Evolutionary conservation across 2,888 invertebrate genomes (phyloP), one percentile per base, ranked within the genome.

Genomic region (Temnothorax unifasciatus): DNA sequence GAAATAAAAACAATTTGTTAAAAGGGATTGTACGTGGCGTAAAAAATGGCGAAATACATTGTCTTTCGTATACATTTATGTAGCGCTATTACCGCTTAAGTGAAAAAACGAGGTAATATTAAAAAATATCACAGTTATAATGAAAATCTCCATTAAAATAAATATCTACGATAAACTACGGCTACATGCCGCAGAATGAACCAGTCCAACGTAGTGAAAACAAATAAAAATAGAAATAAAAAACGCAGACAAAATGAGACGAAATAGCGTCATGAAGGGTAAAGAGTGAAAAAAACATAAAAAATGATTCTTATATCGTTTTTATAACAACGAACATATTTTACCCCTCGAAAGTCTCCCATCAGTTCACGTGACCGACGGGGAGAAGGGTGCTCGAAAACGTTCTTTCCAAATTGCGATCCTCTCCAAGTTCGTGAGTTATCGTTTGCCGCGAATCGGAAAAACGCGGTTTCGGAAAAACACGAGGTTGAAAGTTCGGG

Each of bases 251-350:
- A 34, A 63, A 47, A 59, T 29, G n/a, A 21, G 0, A 15, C 18
- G 38, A 11, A 75, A 76, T 54, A 41, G 38, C 68, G 18, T 18
- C 13, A 54, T 41, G 41, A 29, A 68, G 21, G n/a, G 13, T 29
- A 66, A 54, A 66, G 25, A 41, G 9, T 8, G 13, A 8, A 29
- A 68, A 63, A 68, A 77, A n/a, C 13, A 25, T 44, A 41, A 77
- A 68, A 68, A 68, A 68, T 77, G 77, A 21, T 54, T 41, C 68
- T 68, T 77, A 54, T 54, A 41, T 66, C 25, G n/a, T 54, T 68
- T 77, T 41, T 52, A 41, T 38, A 38, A 54, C 41, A 66, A 64
- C 38, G 18, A 77, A 54, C 25, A 18, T 68, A n/a, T 54, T 57
- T 68, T 44, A 21, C 9, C 41, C 41, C 1, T 18, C 41, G 25